Percentiles rank a stretch among this genome's conserved stretches.
Conservation (phyloP, 2,113 vertebrate species). For the Callochromis pleurospilus region DNA sequence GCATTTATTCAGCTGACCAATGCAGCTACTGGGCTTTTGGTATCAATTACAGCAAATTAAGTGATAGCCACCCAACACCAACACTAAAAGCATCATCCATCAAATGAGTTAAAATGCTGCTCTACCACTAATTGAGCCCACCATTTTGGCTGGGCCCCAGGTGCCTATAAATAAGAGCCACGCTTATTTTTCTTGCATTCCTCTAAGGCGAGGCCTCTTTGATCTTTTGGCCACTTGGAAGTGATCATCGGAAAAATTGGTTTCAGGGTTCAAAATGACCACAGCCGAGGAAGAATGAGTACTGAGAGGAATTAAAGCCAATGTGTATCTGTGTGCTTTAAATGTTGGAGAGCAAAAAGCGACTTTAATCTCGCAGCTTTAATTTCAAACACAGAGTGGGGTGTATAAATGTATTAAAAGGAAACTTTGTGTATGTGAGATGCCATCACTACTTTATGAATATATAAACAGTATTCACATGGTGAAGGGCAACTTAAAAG, state of each 20-base stretch:
- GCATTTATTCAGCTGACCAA: conserved; percentile 25
- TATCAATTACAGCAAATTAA: conserved; percentile 61
- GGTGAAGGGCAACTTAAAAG: background rate
- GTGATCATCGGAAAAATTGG: conserved; percentile 10
- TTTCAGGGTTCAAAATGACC: conserved; percentile 21
- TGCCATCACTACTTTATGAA: background rate
- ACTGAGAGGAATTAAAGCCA: background rate
- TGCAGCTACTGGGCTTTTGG: conserved; percentile 27
- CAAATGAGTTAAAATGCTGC: conserved; percentile 31
- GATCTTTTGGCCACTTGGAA: conserved; percentile 38
- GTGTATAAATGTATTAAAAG: background rate
- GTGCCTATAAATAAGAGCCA: conserved; percentile 44
- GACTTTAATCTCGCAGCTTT: conserved; percentile 26
- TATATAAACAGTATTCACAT: background rate
- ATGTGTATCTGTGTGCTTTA: background rate
- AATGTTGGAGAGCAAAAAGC: background rate
- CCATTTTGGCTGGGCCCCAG: conserved; percentile 31
- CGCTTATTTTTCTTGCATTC: conserved; percentile 52
- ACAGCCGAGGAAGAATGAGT: background rate
- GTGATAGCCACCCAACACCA: conserved; percentile 66
- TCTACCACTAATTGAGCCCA: conserved; percentile 61
- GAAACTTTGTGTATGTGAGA: conserved; percentile 8
- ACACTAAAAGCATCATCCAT: conserved; percentile 62
- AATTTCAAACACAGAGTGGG: conserved; percentile 5
- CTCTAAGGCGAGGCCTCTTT: conserved; percentile 22